Evolutionary conservation across 2,888 invertebrate species (phyloP), one percentile per base, ranked within the genome.

Genomic region (Deilephila porcellus): DNA sequence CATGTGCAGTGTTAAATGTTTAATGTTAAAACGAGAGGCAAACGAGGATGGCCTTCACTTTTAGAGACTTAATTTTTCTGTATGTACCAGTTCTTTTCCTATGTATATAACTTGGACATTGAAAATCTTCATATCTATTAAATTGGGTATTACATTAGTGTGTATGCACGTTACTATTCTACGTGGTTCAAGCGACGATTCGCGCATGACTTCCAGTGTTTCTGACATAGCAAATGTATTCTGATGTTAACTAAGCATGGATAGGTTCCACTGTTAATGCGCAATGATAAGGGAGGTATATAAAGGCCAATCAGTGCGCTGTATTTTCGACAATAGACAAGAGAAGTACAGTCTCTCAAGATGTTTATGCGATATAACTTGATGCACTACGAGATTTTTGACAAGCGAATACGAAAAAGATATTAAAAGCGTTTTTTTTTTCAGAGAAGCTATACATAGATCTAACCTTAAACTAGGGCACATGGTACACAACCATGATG

Each of bases 391-490:
- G 59, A 67, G 25, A 45, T 56, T 37, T 67, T 63, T 37, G 67
- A 67, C 37, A 64, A 67, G 67, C 67, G 67, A 67, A 67, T 67
- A 67, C 52, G 67, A 67, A 67, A 73, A 73, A 67, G 59, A 73
- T 67, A 67, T 67, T 67, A 59, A 67, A 73, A 73, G 72, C 72
- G 59, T 29, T 53, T 72, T 53, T 70, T 63, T 37, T 67, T 67
- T 73, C 71, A 71, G 60, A 63, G 45, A 73, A 73, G 73, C 73
- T 71, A 73, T 71, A 73, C 71, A 73, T 70, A 56, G 37, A 63
- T 73, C 73, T 73, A 71, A 73, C 73, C 73, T 73, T 73, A 73
- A 73, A 73, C 73, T 73, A 73, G 73, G 73, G 56, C 73, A 73
- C 73, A 73, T 73, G 73, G 73, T 71, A 73, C 73, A 73, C 70